Base-by-base conservation (phyloP, 2,113 vertebrate genomes). In the Oncorhynchus tshawytscha region DNA sequence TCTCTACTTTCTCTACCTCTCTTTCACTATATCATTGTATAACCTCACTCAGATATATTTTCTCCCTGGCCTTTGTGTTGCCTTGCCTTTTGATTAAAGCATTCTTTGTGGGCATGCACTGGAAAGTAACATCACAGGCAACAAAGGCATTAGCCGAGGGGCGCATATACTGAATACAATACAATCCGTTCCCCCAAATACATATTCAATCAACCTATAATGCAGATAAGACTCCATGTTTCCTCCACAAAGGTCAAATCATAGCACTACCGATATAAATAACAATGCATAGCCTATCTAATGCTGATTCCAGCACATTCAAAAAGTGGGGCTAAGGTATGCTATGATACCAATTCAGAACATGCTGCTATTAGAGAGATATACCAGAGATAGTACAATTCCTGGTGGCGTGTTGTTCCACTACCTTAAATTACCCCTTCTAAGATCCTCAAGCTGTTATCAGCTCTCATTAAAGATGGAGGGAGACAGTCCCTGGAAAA, bases 31-130 rank as follows among this genome's bases (percentile, higher is more conserved):
- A 54, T 54, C 51, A 54, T 54, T 73, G 59, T 25, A 39, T 24
- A 24, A 24, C n/a, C 16, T 62, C 59, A n/a, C 59, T 62, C n/a
- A 22, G 20, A 62, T n/a, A 24, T n/a, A 24, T 62, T 22, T 24
- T 11, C 59, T 4, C n/a, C 18, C 59, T 62, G n/a, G 6, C n/a
- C n/a, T 62, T 62, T 62, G n/a, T 24, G n/a, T 62, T 62, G 20
- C 59, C 51, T 18, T 24, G 2, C 67, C 45, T 67, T 81, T 76
- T 78, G 76, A 75, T 75, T 75, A 78, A 75, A 80, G 68, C 54
- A 66, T 59, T 64, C 29, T 77, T 67, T 71, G 51, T 71, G 68
- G 49, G 78, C 45, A 67, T 66, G 20, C 34, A n/a, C 6, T 4
- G 29, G 49, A 71, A 71, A 74, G 67, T 48, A 39, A 11, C 31